phyloP scores from a whole-genome alignment of 2,888 invertebrate genomes.

The Prostheceraeus crozeri region DNA sequence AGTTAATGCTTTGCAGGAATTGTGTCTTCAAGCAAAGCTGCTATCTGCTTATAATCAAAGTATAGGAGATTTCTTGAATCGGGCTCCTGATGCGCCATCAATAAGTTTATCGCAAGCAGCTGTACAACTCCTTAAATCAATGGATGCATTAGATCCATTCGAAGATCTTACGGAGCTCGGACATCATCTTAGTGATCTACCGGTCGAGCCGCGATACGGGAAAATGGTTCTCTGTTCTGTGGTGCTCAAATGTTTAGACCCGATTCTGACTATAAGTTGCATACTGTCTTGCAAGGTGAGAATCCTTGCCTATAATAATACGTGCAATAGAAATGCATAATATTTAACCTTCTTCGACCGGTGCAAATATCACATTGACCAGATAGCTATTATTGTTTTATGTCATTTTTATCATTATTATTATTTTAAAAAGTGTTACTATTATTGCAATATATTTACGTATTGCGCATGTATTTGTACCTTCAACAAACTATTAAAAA shows the following conservation, averaged over 20 bases:
- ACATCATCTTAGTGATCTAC: slow-evolving; percentile 77
- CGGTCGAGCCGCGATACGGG: slow-evolving; percentile 80
- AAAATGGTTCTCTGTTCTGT: slow-evolving; percentile 83
- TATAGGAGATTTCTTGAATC: slow-evolving; percentile 73
- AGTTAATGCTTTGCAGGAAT: no score
- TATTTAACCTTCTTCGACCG: neutral
- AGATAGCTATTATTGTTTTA: neutral
- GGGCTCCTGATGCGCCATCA: slow-evolving; percentile 78
- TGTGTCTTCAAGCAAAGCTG: slow-evolving; percentile 77
- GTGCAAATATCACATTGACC: no score
- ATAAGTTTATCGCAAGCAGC: no score
- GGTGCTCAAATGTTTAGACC: slow-evolving; percentile 82
- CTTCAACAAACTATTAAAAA: no score
- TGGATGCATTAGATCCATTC: slow-evolving; percentile 75
- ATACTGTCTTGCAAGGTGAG: slow-evolving; percentile 71
- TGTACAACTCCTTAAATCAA: slow-evolving; percentile 67
- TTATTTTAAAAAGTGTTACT: no score
- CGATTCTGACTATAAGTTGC: slow-evolving; percentile 80
- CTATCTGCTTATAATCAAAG: slow-evolving; percentile 62
- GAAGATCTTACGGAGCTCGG: slow-evolving; percentile 82
- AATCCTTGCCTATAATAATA: no score
- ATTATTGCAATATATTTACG: no score
- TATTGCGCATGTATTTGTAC: no score
- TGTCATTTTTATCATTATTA: no score
- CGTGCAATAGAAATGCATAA: neutral